Conservation (phyloP, 2,797 vertebrate genomes). For the Falco rusticolus region DNA sequence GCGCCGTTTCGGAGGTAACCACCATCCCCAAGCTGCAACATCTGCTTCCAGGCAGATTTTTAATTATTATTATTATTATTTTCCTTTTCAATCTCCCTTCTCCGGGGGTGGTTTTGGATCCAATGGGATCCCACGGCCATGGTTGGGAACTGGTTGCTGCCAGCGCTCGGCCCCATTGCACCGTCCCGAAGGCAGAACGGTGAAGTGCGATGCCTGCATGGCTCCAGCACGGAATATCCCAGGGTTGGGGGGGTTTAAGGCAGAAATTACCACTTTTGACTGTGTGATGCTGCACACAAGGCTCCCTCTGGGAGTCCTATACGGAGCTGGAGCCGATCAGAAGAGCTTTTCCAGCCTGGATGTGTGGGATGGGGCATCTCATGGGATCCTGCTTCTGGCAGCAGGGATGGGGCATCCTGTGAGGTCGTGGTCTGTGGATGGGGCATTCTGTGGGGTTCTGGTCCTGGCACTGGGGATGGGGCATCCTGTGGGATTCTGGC, state of each 20-base stretch:
- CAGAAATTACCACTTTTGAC: fast-evolving
- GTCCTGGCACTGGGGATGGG: background rate
- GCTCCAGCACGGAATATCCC: background rate
- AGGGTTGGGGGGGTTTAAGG: background rate
- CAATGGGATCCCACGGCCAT: fast-evolving
- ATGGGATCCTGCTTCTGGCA: background rate
- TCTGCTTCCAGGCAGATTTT: background rate
- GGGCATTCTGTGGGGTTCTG: background rate
- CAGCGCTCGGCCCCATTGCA: fast-evolving
- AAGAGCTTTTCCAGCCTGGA: background rate
- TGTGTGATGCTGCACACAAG: fast-evolving
- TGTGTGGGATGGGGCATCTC: background rate
- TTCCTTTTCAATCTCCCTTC: background rate
- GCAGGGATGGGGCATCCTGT: background rate
- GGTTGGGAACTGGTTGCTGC: background rate
- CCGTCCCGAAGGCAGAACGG: fast-evolving
- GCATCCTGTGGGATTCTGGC: background rate
- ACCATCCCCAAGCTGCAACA: background rate
- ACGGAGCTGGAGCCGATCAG: fast-evolving
- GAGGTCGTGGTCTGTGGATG: background rate
- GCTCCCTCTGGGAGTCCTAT: background rate
- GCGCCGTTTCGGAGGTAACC: fast-evolving
- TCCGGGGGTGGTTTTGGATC: background rate
- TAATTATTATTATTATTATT: too few species aligned
- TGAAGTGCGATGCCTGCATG: fast-evolving